phyloP scores from a whole-genome alignment of 2,113 vertebrate species.

The Hippoglossus stenolepis region DNA sequence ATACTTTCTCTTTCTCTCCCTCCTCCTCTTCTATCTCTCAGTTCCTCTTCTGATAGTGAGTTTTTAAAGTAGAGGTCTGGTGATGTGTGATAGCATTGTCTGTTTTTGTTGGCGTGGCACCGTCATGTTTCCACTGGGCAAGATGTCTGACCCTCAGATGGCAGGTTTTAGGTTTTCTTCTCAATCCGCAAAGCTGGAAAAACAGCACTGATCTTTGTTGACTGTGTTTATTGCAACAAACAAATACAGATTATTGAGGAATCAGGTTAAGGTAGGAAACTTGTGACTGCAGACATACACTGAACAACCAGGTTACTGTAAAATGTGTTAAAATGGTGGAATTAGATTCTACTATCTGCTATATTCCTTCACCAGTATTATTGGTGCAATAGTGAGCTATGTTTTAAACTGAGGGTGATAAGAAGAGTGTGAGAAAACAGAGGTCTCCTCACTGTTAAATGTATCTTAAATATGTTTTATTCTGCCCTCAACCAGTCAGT shows the following conservation, averaged over 20 bases:
- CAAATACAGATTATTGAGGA: background rate
- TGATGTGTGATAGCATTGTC: conserved; percentile 42
- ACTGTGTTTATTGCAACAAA: too few species aligned
- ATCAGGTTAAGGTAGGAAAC: background rate
- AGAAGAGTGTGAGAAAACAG: too few species aligned
- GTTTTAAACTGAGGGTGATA: too few species aligned
- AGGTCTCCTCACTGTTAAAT: too few species aligned
- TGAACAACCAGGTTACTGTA: background rate
- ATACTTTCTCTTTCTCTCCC: background rate
- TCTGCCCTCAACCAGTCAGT: too few species aligned
- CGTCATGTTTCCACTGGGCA: conserved; percentile 8
- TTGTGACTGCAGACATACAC: background rate
- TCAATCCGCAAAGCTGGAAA: conserved; percentile 23
- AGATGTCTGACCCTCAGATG: background rate
- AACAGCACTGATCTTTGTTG: conserved; percentile 7
- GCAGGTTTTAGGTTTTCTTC: conserved; percentile 4
- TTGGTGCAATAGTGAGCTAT: too few species aligned
- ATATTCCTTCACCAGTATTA: too few species aligned
- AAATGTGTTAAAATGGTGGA: background rate
- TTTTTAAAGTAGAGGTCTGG: conserved; percentile 31
- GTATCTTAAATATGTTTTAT: too few species aligned
- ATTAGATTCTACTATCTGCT: too few species aligned
- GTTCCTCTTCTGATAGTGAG: conserved; percentile 23
- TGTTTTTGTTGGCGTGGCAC: background rate
- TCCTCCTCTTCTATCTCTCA: conserved; percentile 1